Evolutionary conservation across 1,140 invertebrate genomes (phyloP), one percentile per base, ranked within the genome.

Genomic region (Lepidurus couesii): DNA sequence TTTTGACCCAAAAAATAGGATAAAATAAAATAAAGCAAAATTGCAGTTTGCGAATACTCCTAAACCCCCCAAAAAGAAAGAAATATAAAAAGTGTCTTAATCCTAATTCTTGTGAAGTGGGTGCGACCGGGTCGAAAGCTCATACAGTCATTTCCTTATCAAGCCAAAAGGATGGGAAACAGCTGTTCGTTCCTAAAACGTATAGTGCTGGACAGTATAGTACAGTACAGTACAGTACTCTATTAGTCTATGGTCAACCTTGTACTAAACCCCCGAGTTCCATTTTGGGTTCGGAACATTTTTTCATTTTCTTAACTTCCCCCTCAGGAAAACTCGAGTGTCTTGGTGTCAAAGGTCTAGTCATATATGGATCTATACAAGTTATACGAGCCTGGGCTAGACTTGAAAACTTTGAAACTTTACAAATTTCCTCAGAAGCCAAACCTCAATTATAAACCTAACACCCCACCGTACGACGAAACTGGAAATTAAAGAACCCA

Each of bases 51-150:
- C 6, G n/a, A 65, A 65, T 11, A 9, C 16, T 7, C 53, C 6
- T 16, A 65, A 65, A 13, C 13, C 21, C 13, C 21, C 21, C 0
- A 34, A 34, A 34, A 34, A 34, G 34, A 34, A 34, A 34, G 34
- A 34, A 34, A 34, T 34, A 34, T 34, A 34, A 34, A 34, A 34
- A 34, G 34, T 34, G 34, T 34, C 34, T 34, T 21, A 21, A 65
- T 65, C 21, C 53, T 16, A 21, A 13, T 65, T 13, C 21, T 16
- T 21, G 21, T 16, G 53, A 65, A 65, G 3, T 65, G 53, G 53
- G 53, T 21, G 53, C 53, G 53, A 65, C 53, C 53, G 53, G 53
- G 53, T 65, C 21, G 53, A 21, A 65, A 65, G 21, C 53, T 65
- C 53, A 13, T 13, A 7, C 53, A 65, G 53, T 65, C 21, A 7